Base-by-base conservation (phyloP, 2,888 invertebrate genomes). In the Zele albiditarsus region DNA sequence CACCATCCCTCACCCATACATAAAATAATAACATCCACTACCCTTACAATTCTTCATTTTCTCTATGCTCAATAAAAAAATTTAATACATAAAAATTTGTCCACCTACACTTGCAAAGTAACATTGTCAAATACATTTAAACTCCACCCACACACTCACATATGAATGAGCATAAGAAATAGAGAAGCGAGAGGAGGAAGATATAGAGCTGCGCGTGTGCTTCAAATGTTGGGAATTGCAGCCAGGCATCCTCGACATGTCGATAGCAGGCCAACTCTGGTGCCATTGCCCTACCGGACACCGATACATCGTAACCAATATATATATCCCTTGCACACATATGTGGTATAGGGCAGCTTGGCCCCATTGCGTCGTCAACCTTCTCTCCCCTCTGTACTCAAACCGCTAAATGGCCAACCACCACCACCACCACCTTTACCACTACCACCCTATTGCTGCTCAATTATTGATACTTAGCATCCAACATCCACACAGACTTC, bases 381-480 rank as follows among this genome's bases (percentile, higher is more conserved):
- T 66, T 53, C 63, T 16, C 71, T 42, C 62, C 67, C 58, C 63
- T 58, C 70, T 46, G 81, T 84, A 81, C 80, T 82, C 86, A 83
- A 38, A 86, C 87, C 87, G 84, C 87, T 88, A 88, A 88, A 88
- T 87, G 86, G 85, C 85, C 86, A 83, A 70, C 80, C 80, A 79
- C 80, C 77, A 76, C 79, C 58, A 76, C 72, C 74, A 73, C 74
- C 73, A 73, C 71, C 67, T 62, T 71, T 65, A 83, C 75, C 79
- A 82, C 78, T 84, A 83, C 84, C 84, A 86, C 85, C 85, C 82
- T 81, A 76, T 84, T 83, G 82, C 82, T 85, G 85, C 87, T 88
- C 87, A 88, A 88, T 88, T 87, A 88, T 88, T 87, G 86, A 88
- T 88, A 87, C 85, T 84, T 83, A 75, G 82, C 82, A 72, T 75